Evolutionary conservation across 1,140 invertebrate species (phyloP).

Genomic region (Leptopilina clavipes): DNA sequence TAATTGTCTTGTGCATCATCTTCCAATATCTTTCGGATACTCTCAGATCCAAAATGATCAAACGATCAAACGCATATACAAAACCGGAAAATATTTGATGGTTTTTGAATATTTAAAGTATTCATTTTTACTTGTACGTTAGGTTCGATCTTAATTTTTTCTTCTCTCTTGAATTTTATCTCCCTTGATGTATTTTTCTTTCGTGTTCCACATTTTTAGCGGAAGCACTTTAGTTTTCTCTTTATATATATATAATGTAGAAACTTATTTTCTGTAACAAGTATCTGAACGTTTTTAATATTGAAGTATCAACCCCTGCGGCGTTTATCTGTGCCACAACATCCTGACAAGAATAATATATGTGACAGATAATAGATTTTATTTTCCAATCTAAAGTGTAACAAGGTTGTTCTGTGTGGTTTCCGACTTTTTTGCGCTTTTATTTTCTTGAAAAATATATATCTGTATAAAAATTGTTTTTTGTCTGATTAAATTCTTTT

Average conservation of each 20-base stretch:
- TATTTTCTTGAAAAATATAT: too few relatives aligned
- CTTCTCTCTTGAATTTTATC: too few relatives aligned
- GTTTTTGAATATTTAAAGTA: too few relatives aligned
- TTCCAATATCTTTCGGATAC: too few relatives aligned
- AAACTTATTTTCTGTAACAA: background rate
- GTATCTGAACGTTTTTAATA: background rate
- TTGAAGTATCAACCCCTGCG: background rate
- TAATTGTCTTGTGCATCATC: too few relatives aligned
- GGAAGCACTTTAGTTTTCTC: background rate
- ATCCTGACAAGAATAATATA: slow-evolving; percentile 10
- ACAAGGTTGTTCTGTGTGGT: background rate
- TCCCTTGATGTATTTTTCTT: background rate
- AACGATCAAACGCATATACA: too few relatives aligned
- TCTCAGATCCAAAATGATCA: too few relatives aligned
- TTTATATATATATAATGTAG: background rate
- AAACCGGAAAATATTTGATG: too few relatives aligned
- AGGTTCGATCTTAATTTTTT: too few relatives aligned
- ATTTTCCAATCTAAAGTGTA: slow-evolving; percentile 5
- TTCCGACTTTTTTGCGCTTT: background rate
- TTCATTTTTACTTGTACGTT: too few relatives aligned
- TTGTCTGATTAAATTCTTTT: too few relatives aligned
- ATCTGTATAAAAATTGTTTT: too few relatives aligned
- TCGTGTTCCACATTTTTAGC: background rate
- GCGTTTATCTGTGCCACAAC: background rate
- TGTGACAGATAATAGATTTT: slow-evolving; percentile 23